Conservation (phyloP, 2,888 invertebrate genomes). For the Cylindroiulus punctatus region DNA sequence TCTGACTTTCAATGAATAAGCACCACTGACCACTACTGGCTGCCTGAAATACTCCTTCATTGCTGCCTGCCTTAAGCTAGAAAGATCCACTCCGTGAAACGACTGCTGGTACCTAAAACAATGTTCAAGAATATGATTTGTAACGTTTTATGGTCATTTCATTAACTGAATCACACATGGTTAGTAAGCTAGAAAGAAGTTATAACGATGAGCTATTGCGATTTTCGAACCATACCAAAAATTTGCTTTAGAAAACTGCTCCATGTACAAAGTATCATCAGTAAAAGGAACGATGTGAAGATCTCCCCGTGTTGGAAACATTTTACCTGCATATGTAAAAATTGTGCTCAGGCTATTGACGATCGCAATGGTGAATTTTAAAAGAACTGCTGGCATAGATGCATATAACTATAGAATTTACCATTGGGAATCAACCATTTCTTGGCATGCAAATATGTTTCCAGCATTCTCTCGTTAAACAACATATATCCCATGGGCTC, state of each 20-base stretch:
- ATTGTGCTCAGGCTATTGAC: constrained; percentile 57
- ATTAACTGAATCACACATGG: not conserved
- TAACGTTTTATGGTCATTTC: too few species aligned
- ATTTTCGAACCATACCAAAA: constrained; percentile 77
- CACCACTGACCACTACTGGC: constrained; percentile 79
- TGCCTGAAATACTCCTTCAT: constrained; percentile 98
- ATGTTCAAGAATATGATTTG: not conserved
- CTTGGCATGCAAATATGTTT: constrained; percentile 97
- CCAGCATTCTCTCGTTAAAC: constrained; percentile 98
- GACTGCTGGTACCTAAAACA: constrained; percentile 83
- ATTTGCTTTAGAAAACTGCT: constrained; percentile 97
- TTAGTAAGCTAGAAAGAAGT: not conserved
- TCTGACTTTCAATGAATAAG: not conserved
- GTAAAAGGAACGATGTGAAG: constrained; percentile 97
- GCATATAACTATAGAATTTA: constrained; percentile 58
- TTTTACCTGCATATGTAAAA: constrained; percentile 75
- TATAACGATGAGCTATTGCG: not conserved
- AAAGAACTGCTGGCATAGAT: not conserved
- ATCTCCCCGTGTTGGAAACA: constrained; percentile 98
- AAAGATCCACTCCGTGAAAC: constrained; percentile 97
- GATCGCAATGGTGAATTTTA: not conserved
- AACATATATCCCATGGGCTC: constrained; percentile 99
- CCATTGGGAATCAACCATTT: constrained; percentile 91
- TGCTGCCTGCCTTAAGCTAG: constrained; percentile 89
- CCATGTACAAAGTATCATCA: constrained; percentile 96